Evolutionary conservation across 2,113 vertebrate species (phyloP).

Genomic region (Festucalex cinctus): DNA sequence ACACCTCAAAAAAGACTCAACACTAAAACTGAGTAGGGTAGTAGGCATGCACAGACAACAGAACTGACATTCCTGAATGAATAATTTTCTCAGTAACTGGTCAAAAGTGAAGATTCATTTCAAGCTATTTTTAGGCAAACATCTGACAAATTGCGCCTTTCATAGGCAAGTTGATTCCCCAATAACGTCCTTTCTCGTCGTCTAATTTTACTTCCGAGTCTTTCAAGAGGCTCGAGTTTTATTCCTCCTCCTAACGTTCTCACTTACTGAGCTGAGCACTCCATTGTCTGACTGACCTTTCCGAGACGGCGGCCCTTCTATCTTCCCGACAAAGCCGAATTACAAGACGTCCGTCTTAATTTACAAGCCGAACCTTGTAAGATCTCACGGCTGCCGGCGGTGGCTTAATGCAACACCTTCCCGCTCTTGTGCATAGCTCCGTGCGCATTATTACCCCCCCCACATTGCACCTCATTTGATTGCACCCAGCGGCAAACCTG

Average conservation of each 20-base stretch:
- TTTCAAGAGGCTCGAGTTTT: background rate
- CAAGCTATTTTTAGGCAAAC: background rate
- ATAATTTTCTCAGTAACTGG: background rate
- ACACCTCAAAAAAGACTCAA: background rate
- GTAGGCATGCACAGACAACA: no score
- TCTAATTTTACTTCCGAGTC: background rate
- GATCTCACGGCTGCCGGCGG: slow-evolving; percentile 31
- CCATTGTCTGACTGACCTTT: slow-evolving; percentile 28
- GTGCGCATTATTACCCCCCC: background rate
- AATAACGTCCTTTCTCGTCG: background rate
- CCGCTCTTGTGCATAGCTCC: background rate
- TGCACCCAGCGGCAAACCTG: slow-evolving; percentile 31
- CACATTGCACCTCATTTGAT: slow-evolving; percentile 43
- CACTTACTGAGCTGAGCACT: slow-evolving; percentile 29
- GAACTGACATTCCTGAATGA: no score
- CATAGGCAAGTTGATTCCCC: background rate
- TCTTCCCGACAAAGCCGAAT: slow-evolving; percentile 29
- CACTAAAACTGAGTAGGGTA: no score
- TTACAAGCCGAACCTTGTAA: slow-evolving; percentile 11
- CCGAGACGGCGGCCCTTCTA: slow-evolving; percentile 28
- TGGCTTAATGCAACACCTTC: slow-evolving; percentile 9
- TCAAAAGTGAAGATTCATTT: background rate
- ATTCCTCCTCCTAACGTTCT: background rate
- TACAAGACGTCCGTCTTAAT: slow-evolving; percentile 50
- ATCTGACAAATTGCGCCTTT: background rate